These are phyloP conservation scores for Urocynchramus pylzowi DNA, from an alignment of 2,113 vertebrate species.

Conservation along the genomic window DNA sequence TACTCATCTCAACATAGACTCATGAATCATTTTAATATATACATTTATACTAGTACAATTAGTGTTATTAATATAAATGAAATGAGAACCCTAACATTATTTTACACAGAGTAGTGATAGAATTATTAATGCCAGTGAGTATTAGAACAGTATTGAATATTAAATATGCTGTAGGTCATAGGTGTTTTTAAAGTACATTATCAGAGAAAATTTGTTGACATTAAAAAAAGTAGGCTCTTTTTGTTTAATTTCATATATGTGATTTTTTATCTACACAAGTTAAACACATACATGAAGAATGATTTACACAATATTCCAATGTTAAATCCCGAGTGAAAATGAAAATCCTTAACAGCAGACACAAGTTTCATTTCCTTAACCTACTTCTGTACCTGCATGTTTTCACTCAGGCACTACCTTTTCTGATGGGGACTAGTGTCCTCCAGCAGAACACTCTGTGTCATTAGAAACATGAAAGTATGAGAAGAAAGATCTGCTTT, in stretches of 20 bases:
- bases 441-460: not conserved
- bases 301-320: not conserved
- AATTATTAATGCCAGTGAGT: not conserved
- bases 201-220: not conserved
- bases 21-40: constrained; percentile 17
- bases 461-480: not conserved
- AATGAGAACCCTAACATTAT: not conserved
- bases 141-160: not conserved
- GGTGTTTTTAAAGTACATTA: not conserved
- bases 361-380: not conserved
- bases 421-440: not conserved
- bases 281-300: not conserved
- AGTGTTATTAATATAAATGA: constrained; percentile 28
- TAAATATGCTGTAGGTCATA: not conserved
- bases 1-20: not conserved
- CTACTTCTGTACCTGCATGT: not conserved
- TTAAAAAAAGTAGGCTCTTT: not conserved
- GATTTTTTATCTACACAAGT: not conserved
- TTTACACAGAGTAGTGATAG: not conserved
- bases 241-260: not conserved
- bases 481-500: not conserved
- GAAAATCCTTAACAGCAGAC: not conserved
- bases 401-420: not conserved
- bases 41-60: not conserved
- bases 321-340: not conserved